Evolutionary conservation across 1,140 invertebrate species (phyloP), one percentile per base, ranked within the genome.

Genomic region (Dolichoris vasculosae): DNA sequence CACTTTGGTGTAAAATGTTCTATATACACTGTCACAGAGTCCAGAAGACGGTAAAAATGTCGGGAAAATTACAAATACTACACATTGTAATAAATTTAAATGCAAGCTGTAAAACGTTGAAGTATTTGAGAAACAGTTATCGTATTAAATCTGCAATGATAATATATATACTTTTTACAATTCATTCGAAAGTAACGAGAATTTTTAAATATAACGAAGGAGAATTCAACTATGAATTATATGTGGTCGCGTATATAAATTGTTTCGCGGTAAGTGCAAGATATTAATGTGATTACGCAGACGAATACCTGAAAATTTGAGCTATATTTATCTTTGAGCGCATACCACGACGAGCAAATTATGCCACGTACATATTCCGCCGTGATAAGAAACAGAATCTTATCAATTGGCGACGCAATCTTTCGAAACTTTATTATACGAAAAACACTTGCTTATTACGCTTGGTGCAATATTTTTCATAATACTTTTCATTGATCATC

Each of bases 271-370:
- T 35, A 48, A 13, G 30, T 32, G 32, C 51, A 55, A 78, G 51
- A 55, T 35, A 55, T 55, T 78, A 38, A 78, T 35, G 32, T 40
- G 76, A 40, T 78, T 40, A 38, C 76, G 30, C 76, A 40, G 76
- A 55, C 15, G 30, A 78, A 78, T 78, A 63, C 51, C 17, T 38
- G 51, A 78, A 59, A 38, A 76, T 76, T 59, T 11, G 32, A 59
- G 76, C 51, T 63, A 40, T 63, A 63, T 78, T 78, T 78, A 78
- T 55, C 26, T 59, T 78, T 23, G 17, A 35, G 48, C 76, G 76
- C 51, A 38, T 78, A 55, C 32, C 48, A 40, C n/a, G 23, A 38
- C 30, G 11, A 55, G 35, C 9, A 32, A 63, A 78, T 78, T 26
- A 26, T 13, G 76, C 32, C 76, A 78, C 48, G 76, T 78, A 59